Evolutionary conservation across 2,113 vertebrate genomes (phyloP), one percentile per base, ranked within the genome.

Genomic region (Rhizomys pruinosus): DNA sequence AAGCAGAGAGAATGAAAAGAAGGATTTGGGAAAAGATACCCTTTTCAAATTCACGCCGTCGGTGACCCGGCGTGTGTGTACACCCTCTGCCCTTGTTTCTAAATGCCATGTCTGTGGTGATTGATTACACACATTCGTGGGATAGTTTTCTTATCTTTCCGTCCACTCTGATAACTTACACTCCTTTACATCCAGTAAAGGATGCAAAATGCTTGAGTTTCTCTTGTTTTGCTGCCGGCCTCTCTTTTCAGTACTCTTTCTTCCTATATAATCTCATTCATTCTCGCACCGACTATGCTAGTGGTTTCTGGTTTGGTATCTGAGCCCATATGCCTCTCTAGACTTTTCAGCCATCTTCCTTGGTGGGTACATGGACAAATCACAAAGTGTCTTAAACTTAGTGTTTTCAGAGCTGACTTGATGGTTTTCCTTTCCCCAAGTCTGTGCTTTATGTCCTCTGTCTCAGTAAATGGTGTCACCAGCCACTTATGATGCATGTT

Each of bases 131-230:
- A n/a, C 2, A 11, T 76, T 90, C 12, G 6, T 90, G 11, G n/a
- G n/a, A 15, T 93, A 69, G 82, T 95, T 95, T 57, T 85, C 34
- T 72, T n/a, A 32, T 44, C 57, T 76, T 74, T 69, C n/a, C 32
- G 39, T 64, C 57, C n/a, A 44, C 61, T 74, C 59, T 68, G 32
- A 32, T 47, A 12, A 5, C 69, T 90, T 94, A 6, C 39, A 12
- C 19, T 82, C 34, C n/a, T 74, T 92, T 73, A 29, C 32, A n/a
- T n/a, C n/a, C n/a, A n/a, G n/a, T n/a, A n/a, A n/a, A 12, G 9
- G 44, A 47, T 4, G 52, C n/a, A 72, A 78, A 64, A 90, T 82
- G 37, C 15, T 66, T 81, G 44, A 87, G 15, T 59, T 93, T 52
- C 47, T 52, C 44, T 52, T 87, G 37, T 82, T 37, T 87, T 42